phyloP scores from a whole-genome alignment of 2,113 vertebrate genomes.

The Dromiciops gliroides region DNA sequence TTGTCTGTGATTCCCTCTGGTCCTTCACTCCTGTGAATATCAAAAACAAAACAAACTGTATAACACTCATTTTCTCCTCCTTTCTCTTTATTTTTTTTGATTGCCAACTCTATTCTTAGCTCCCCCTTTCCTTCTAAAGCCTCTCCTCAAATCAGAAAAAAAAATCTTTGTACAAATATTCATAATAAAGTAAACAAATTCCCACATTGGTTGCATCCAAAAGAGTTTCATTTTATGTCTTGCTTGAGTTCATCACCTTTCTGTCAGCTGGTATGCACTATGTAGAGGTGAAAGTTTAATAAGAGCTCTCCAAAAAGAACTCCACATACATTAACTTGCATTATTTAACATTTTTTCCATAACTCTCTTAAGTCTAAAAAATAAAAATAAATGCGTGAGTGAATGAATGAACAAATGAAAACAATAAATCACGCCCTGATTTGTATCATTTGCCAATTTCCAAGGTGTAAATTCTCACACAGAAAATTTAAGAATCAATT shows the following conservation, averaged over 20 bases:
- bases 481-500: background rate
- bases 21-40: background rate
- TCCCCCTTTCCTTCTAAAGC: background rate
- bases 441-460: background rate
- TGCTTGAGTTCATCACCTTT: background rate
- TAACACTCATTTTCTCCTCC: background rate
- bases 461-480: background rate
- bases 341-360: background rate
- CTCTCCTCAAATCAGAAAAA: background rate
- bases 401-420: background rate
- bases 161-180: background rate
- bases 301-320: background rate
- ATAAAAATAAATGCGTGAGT: too few relatives aligned
- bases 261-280: background rate
- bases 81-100: background rate
- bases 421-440: background rate
- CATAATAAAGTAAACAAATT: background rate
- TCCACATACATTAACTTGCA: background rate
- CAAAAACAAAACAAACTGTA: background rate
- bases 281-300: background rate
- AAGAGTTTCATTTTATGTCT: background rate
- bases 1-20: background rate
- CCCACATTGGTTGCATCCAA: background rate
- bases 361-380: background rate
- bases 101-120: background rate